phyloP scores from a whole-genome alignment of 1,140 invertebrate species.

The Centruroides vittatus region DNA sequence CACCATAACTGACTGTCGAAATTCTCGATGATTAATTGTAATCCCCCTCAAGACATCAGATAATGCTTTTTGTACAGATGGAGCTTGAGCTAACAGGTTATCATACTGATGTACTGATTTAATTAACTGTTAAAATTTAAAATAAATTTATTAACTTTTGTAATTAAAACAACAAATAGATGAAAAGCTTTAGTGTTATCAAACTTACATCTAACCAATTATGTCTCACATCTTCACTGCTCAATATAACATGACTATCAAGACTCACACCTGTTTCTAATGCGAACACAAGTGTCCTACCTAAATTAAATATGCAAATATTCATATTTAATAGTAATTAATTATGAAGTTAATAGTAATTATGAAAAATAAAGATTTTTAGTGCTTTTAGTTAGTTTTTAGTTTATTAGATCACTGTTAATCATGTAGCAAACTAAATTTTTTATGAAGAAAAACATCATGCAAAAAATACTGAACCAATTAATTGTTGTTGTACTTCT shows the following conservation, averaged over 20 bases:
- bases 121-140: conserved; percentile 37
- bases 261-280: conserved; percentile 74
- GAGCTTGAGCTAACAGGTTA: conserved; percentile 51
- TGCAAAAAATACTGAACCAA: no score
- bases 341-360: no score
- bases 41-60: conserved; percentile 33
- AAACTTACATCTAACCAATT: conserved; percentile 71
- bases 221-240: conserved; percentile 74
- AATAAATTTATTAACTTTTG: no score
- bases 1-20: conserved; percentile 73
- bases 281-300: conserved; percentile 60
- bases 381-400: no score
- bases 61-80: conserved; percentile 64
- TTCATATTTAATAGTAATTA: neutral
- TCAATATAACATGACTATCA: conserved; percentile 72
- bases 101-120: conserved; percentile 65
- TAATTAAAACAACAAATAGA: neutral
- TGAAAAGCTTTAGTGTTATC: no score
- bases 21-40: conserved; percentile 44
- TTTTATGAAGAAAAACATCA: no score
- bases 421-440: no score
- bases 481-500: no score
- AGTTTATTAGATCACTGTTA: no score
- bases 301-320: conserved; percentile 29
- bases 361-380: no score